Evolutionary conservation across 2,113 vertebrate genomes (phyloP).

Genomic region (Dasyornis broadbenti): DNA sequence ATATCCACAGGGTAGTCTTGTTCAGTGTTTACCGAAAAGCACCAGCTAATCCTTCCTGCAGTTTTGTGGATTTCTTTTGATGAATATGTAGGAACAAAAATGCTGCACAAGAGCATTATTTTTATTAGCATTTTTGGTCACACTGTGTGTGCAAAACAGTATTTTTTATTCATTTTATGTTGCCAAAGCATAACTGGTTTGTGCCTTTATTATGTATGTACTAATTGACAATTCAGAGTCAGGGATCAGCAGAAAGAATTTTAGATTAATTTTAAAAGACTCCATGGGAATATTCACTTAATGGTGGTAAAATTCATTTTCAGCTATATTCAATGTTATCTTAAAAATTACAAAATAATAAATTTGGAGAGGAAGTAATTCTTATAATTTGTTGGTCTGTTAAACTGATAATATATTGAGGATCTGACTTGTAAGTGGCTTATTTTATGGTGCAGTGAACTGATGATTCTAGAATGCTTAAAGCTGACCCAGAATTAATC

Average conservation of each 20-base stretch:
- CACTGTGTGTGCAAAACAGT: background rate
- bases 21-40: background rate
- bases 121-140: background rate
- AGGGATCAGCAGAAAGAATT: background rate
- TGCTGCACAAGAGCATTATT: background rate
- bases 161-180: background rate
- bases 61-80: background rate
- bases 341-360: background rate
- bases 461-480: background rate
- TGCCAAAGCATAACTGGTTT: background rate
- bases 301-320: background rate
- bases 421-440: background rate
- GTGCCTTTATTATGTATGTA: background rate
- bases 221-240: background rate
- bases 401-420: background rate
- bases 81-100: background rate
- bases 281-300: background rate
- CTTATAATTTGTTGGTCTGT: background rate
- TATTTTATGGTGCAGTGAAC: conserved; percentile 22
- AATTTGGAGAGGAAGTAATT: background rate
- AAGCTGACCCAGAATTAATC: background rate
- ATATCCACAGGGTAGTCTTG: background rate
- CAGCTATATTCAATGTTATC: background rate
- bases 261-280: background rate
- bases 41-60: background rate